Conservation (phyloP, 2,113 vertebrate genomes). For the Rattus norvegicus region DNA sequence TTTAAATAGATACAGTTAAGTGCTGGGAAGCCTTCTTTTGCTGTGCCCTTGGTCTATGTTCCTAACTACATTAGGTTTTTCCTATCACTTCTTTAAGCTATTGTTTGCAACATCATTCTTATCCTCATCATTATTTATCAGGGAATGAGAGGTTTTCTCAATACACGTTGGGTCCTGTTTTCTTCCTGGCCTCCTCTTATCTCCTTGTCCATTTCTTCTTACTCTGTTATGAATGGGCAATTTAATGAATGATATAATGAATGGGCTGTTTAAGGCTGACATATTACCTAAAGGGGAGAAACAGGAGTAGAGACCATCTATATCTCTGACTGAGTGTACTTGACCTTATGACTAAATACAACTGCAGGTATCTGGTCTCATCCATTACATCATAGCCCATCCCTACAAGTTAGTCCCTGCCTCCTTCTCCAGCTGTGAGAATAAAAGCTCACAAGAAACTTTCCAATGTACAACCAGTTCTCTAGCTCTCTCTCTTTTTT, state of each 20-base stretch:
- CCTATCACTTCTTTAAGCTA: not conserved
- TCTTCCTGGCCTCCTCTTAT: not conserved
- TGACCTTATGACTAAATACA: not conserved
- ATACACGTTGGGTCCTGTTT: not conserved
- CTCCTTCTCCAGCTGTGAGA: constrained; percentile 27
- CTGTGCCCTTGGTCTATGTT: not conserved
- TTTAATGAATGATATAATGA: not conserved
- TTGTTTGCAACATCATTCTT: not conserved
- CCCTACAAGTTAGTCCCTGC: constrained; percentile 8
- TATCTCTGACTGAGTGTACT: not conserved
- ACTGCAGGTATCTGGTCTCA: not conserved
- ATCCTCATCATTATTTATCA: not conserved
- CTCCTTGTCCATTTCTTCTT: not conserved
- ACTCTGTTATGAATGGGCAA: not conserved
- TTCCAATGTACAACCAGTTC: not conserved
- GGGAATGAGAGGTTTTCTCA: not conserved
- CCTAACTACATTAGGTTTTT: not conserved
- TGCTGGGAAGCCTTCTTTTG: not conserved
- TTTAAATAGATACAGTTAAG: not conserved
- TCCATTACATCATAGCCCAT: constrained; percentile 4
- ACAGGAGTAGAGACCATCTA: not conserved
- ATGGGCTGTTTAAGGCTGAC: constrained; percentile 23
- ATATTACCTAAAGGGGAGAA: not conserved
- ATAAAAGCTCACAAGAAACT: constrained; percentile 62
- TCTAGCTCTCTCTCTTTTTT: not conserved